Evolutionary conservation across 2,113 vertebrate genomes (phyloP).

Genomic region (Chauna torquata): DNA sequence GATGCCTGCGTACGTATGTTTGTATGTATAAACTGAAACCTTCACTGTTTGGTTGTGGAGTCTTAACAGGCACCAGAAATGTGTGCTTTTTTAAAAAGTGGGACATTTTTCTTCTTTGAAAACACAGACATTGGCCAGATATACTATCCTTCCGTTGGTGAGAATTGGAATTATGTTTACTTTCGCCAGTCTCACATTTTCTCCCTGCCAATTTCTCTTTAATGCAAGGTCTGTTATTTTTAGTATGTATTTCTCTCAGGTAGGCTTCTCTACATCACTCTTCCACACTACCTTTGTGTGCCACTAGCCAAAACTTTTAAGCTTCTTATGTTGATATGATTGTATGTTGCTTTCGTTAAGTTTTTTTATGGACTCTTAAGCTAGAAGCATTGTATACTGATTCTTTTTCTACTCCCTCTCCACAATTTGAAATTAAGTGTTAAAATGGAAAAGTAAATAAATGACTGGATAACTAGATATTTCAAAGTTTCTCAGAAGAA

Average conservation of each 20-base stretch:
- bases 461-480: neutral
- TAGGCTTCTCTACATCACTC: neutral
- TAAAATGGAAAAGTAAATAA: neutral
- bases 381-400: neutral
- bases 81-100: neutral
- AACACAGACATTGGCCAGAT: neutral
- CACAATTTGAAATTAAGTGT: neutral
- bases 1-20: neutral
- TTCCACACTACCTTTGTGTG: neutral
- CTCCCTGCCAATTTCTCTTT: neutral
- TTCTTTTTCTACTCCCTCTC: neutral
- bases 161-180: neutral
- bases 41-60: neutral
- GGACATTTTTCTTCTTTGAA: neutral
- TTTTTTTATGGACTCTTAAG: neutral
- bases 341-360: neutral
- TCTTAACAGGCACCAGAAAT: neutral
- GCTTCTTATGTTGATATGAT: accelerated
- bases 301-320: neutral
- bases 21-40: neutral
- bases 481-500: neutral
- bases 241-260: neutral
- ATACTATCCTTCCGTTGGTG: neutral
- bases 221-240: neutral
- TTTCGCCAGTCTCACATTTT: neutral